Percentiles rank a stretch among this genome's conserved stretches.
phyloP scores from a whole-genome alignment of 2,888 invertebrate species.

The Campoletis raptor region DNA sequence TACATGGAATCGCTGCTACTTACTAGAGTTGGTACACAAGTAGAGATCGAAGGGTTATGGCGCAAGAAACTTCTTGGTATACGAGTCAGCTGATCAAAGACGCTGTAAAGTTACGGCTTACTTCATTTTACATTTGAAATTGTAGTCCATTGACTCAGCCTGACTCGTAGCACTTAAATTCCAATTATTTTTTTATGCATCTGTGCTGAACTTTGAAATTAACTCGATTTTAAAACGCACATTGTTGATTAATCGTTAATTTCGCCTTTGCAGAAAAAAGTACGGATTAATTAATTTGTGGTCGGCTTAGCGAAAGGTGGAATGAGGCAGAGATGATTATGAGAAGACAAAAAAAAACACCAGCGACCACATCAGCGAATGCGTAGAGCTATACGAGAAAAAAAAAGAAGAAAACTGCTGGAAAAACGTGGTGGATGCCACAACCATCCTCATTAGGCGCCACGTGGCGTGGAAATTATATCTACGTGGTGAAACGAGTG shows the following conservation, averaged over 20 bases:
- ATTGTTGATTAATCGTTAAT: slow-evolving; percentile 16
- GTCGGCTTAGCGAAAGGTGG: slow-evolving; percentile 16
- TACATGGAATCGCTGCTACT: slow-evolving; percentile 38
- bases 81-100: slow-evolving; percentile 47
- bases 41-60: slow-evolving; percentile 54
- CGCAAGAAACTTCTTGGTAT: slow-evolving; percentile 63
- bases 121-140: slow-evolving; percentile 52
- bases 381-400: slow-evolving; percentile 26
- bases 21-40: slow-evolving; percentile 18
- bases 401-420: slow-evolving; percentile 55
- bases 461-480: slow-evolving; percentile 81
- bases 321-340: slow-evolving; percentile 38
- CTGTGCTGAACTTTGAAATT: neutral
- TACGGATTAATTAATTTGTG: slow-evolving; percentile 47
- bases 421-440: slow-evolving; percentile 73
- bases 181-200: neutral
- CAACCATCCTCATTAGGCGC: slow-evolving; percentile 78
- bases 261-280: slow-evolving; percentile 3
- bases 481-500: slow-evolving; percentile 73
- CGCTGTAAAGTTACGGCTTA: slow-evolving; percentile 47
- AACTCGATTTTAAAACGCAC: neutral
- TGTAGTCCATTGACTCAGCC: neutral
- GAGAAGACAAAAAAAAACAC: slow-evolving; percentile 44
- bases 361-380: slow-evolving; percentile 30
- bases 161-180: neutral